Conservation (phyloP, 2,888 invertebrate species). For the Pardosa pseudoannulata region DNA sequence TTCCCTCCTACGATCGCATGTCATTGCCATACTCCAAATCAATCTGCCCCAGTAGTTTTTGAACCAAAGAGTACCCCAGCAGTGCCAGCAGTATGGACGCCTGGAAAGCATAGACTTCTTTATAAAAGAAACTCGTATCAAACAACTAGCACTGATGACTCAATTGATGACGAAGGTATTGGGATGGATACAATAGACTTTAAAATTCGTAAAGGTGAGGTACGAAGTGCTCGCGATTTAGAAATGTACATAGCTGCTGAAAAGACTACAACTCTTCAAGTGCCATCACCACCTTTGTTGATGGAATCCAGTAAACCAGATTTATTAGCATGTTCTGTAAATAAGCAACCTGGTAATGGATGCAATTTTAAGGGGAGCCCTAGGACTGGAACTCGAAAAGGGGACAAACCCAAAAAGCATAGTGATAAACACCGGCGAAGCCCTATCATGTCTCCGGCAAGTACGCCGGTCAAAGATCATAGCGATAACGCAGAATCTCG, state of each 20-base stretch:
- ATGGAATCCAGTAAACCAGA: constrained; percentile 49
- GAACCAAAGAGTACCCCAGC: constrained; percentile 28
- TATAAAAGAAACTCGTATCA: constrained; percentile 64
- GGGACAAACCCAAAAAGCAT: constrained; percentile 54
- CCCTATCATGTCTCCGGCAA: constrained; percentile 56
- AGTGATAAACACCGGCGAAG: constrained; percentile 52
- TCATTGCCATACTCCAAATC: constrained; percentile 53
- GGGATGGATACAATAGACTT: constrained; percentile 85
- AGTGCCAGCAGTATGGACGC: constrained; percentile 33
- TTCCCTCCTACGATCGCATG: constrained; percentile 55
- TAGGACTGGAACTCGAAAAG: constrained; percentile 34
- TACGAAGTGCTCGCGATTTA: constrained; percentile 83
- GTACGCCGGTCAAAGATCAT: constrained; percentile 55
- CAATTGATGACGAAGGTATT: constrained; percentile 85
- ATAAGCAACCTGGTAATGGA: constrained; percentile 22
- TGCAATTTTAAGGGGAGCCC: constrained; percentile 51
- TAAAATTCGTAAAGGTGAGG: constrained; percentile 84
- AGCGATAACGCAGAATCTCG: constrained; percentile 40
- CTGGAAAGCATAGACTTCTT: constrained; percentile 45
- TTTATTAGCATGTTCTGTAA: constrained; percentile 40
- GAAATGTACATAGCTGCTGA: constrained; percentile 77
- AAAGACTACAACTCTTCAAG: constrained; percentile 4
- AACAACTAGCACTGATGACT: constrained; percentile 73
- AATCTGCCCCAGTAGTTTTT: constrained; percentile 28
- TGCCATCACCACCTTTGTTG: constrained; percentile 13